Conservation (phyloP, 2,888 invertebrate species). For the Zaprionus lineosus region DNA sequence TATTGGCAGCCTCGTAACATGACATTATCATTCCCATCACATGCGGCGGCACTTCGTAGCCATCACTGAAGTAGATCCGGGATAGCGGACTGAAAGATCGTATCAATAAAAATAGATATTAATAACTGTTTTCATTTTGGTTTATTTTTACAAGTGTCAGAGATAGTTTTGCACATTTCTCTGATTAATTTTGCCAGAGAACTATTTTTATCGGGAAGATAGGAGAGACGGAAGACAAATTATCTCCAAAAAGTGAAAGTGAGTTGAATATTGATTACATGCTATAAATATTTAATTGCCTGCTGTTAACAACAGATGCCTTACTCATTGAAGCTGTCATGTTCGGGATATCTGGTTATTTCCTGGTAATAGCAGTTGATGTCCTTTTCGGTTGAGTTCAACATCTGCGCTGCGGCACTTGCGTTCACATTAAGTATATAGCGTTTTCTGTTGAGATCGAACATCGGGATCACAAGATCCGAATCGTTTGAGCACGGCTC, state of each 20-base stretch:
- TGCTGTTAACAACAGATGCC: background rate
- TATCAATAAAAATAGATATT: background rate
- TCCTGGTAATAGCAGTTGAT: conserved; percentile 78
- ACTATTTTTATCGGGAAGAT: too few relatives aligned
- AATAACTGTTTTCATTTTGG: background rate
- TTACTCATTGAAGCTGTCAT: conserved; percentile 55
- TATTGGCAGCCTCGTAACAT: conserved; percentile 45
- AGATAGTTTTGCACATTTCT: background rate
- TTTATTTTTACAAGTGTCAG: background rate
- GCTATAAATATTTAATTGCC: too few relatives aligned
- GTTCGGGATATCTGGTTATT: conserved; percentile 48
- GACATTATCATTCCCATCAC: conserved; percentile 53
- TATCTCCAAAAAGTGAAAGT: too few relatives aligned
- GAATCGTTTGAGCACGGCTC: conserved; percentile 83
- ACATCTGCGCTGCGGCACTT: conserved; percentile 37
- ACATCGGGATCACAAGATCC: conserved; percentile 53
- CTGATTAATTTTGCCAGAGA: too few relatives aligned
- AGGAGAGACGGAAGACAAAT: too few relatives aligned
- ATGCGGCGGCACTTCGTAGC: conserved; percentile 54
- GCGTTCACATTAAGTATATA: conserved; percentile 61
- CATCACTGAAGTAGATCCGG: conserved; percentile 51
- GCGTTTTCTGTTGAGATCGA: conserved; percentile 36
- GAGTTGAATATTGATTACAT: background rate
- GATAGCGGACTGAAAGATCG: conserved; percentile 20
- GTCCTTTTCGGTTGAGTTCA: conserved; percentile 44